Evolutionary conservation across 2,797 vertebrate species (phyloP).

Genomic region (Lepilemur ruficaudatus): DNA sequence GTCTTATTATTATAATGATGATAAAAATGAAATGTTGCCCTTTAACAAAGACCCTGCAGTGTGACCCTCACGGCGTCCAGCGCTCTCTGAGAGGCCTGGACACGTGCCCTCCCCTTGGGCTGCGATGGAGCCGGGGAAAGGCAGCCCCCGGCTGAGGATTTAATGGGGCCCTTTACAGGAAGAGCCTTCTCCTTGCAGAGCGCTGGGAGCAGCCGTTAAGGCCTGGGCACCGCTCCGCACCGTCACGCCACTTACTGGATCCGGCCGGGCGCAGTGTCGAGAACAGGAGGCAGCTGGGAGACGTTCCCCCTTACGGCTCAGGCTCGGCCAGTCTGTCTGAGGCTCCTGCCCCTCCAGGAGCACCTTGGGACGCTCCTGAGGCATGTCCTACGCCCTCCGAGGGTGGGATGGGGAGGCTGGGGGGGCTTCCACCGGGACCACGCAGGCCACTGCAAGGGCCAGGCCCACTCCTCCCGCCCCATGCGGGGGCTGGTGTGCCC

Average conservation of each 20-base stretch:
- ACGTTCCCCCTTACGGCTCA: no score
- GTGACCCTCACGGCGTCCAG: rapidly evolving
- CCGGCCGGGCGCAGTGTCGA: not conserved
- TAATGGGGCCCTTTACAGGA: not conserved
- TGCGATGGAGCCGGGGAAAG: not conserved
- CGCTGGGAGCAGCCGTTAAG: not conserved
- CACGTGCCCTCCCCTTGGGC: not conserved
- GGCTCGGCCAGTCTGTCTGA: not conserved
- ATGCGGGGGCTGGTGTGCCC: not conserved
- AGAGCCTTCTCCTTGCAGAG: rapidly evolving
- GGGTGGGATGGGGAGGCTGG: rapidly evolving
- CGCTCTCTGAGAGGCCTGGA: not conserved
- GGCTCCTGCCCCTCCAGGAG: not conserved
- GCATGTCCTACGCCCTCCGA: not conserved
- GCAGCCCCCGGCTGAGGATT: not conserved
- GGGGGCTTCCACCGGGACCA: rapidly evolving
- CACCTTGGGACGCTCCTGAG: no score
- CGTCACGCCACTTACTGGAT: not conserved
- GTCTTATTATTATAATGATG: no score
- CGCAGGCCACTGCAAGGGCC: not conserved
- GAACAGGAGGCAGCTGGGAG: not conserved
- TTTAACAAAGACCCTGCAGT: not conserved
- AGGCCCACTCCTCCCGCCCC: no score
- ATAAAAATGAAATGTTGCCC: not conserved
- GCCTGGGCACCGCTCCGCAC: not conserved